Evolutionary conservation across 2,888 invertebrate species (phyloP), one percentile per base, ranked within the genome.

Genomic region (Diarsia mendica): DNA sequence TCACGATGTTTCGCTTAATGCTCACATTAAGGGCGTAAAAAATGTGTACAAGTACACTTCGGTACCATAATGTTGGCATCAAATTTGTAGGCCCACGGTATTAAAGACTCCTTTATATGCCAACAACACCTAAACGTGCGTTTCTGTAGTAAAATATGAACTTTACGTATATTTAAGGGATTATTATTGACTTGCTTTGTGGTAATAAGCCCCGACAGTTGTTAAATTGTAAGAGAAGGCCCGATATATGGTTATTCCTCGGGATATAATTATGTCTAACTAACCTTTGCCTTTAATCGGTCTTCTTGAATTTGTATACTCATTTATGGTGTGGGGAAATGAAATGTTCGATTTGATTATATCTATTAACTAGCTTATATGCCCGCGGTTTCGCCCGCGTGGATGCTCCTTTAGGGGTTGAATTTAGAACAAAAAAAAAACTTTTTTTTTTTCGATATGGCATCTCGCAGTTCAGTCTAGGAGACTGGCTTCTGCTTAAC

Each of bases 21-120:
- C 79, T 79, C 80, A 82, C 87, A 84, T 84, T 85, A 84, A 84
- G 77, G 84, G 84, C 78, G 84, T 90, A 89, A 90, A 87, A 89
- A 90, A 89, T 85, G 85, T 87, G 87, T 86, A 86, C 83, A 87
- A 89, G 87, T 86, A 85, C 83, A 86, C 86, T 87, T 85, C n/a
- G 75, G 76, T 81, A 77, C 75, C 83, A 84, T 90, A 89, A 90
- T 89, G 79, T 65, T 77, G 72, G 61, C 85, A 88, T 91, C 89
- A 91, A 89, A 87, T 88, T 89, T 90, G 87, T 88, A 81, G 83
- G 80, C 74, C 9, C 72, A 72, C 80, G 78, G 73, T 83, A 89
- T 85, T 90, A 86, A 88, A 87, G 80, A 85, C 78, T 79, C 77
- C 55, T 85, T 84, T 86, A 80, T 80, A 78, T 75, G 74, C 82